A percentile compares a stretch with the other conserved stretches of the same genome.
phyloP scores from a whole-genome alignment of 1,140 invertebrate genomes.

The Trichomalopsis sarcophagae region DNA sequence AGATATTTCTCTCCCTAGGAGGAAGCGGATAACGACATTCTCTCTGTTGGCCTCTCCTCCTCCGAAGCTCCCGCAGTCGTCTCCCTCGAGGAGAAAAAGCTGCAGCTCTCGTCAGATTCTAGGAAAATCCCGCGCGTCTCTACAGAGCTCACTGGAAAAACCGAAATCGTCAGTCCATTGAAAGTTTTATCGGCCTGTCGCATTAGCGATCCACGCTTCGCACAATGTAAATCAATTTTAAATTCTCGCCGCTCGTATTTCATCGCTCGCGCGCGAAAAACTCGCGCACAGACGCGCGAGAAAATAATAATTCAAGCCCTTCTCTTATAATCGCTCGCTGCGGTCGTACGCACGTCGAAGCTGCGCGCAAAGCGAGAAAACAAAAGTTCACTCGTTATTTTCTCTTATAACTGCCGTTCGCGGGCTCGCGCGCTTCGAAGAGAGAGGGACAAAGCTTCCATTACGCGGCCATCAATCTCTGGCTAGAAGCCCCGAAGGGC shows the following conservation, averaged over 20 bases:
- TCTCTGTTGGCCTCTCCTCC: no score
- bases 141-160: not conserved
- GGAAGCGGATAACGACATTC: no score
- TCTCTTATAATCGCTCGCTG: not conserved
- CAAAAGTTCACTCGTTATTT: slow-evolving; percentile 37
- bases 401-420: slow-evolving; percentile 40
- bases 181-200: not conserved
- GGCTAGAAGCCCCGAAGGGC: slow-evolving; percentile 38
- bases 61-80: no score
- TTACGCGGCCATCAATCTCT: slow-evolving; percentile 65
- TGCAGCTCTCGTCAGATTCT: no score
- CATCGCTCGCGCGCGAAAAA: not conserved
- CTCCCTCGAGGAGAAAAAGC: no score
- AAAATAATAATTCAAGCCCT: slow-evolving; percentile 38
- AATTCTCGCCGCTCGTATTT: not conserved
- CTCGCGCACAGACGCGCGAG: not conserved
- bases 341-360: slow-evolving; percentile 5
- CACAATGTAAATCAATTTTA: slow-evolving; percentile 5
- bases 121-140: no score
- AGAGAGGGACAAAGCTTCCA: slow-evolving; percentile 54
- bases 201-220: not conserved
- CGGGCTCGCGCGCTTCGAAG: not conserved
- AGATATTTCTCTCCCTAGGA: no score
- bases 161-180: not conserved
- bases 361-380: slow-evolving; percentile 10